Evolutionary conservation across 2,113 vertebrate genomes (phyloP), one percentile per base, ranked within the genome.

Genomic region (Lycaon pictus): DNA sequence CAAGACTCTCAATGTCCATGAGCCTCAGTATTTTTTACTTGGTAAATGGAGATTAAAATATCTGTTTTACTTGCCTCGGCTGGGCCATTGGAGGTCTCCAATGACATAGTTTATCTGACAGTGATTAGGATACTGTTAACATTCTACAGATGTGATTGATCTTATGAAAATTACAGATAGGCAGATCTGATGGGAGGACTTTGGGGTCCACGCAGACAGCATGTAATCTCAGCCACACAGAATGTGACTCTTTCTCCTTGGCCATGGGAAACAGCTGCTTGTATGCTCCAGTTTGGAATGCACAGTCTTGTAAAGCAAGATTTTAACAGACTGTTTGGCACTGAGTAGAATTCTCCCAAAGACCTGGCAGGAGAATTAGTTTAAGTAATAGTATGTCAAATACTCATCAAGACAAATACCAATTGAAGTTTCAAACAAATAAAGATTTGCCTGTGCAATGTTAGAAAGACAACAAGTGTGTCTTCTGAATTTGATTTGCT

Each of bases 301-400:
- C 97, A 87, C 95, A 95, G 96, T 92, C 96, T 98, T 97, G 90
- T 94, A 96, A 98, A 98, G 98, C 93, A 98, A 96, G 97, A 98
- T 98, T 98, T 97, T 97, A 98, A 98, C 98, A 99, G 98, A 98
- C 97, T 97, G 98, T 96, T 98, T 98, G 98, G 98, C 98, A 98
- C 97, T 35, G 81, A 95, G 92, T 69, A 53, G 92, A 97, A 94
- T 97, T 98, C 98, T 99, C 94, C 97, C 92, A 92, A 98, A 98
- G 97, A 98, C 98, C 98, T 99, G 98, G 98, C 98, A 98, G 69
- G 97, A 77, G 97, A 97, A 96, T 98, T 98, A 98, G 95, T 96
- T 98, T 97, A 98, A 98, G 98, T 98, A 98, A 98, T 98, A 98
- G 98, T 98, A 98, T 96, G 98, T 99, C 98, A 98, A 97, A 96